Evolutionary conservation across 2,797 vertebrate species (phyloP).

Genomic region (Paguma larvata): DNA sequence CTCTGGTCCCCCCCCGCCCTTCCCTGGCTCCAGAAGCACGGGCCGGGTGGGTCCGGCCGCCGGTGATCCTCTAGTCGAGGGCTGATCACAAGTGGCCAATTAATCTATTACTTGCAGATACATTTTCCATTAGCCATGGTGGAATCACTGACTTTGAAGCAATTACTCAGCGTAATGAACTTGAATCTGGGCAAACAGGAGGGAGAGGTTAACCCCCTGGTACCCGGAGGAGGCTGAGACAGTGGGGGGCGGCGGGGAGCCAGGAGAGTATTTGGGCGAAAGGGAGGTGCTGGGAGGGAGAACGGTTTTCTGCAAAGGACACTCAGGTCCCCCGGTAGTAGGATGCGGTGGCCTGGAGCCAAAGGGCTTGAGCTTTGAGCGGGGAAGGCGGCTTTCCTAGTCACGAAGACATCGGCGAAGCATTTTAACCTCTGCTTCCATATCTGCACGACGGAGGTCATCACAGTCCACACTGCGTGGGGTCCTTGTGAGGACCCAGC

Average conservation of each 20-base stretch:
- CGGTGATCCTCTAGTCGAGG: neutral
- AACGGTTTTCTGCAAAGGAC: neutral
- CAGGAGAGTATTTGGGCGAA: neutral
- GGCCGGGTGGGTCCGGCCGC: neutral
- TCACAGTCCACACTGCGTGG: accelerated
- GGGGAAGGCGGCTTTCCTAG: neutral
- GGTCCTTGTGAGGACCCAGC: too few relatives aligned
- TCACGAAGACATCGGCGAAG: accelerated
- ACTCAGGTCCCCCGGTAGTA: neutral
- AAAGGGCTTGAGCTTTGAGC: neutral
- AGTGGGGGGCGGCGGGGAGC: too few relatives aligned
- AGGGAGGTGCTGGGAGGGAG: neutral
- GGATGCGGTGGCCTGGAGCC: neutral
- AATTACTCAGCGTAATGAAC: slow-evolving; percentile 85
- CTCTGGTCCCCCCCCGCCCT: neutral
- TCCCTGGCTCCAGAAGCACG: neutral
- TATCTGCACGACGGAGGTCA: neutral
- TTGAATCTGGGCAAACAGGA: slow-evolving; percentile 51
- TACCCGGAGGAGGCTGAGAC: accelerated
- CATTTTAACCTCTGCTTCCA: neutral
- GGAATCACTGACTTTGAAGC: slow-evolving; percentile 78
- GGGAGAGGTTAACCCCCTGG: slow-evolving; percentile 74
- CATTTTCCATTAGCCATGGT: slow-evolving; percentile 77
- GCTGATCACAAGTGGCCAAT: slow-evolving; percentile 44
- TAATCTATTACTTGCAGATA: slow-evolving; percentile 76